Evolutionary conservation across 2,888 invertebrate genomes (phyloP).

Genomic region (Myopa tessellatipennis): DNA sequence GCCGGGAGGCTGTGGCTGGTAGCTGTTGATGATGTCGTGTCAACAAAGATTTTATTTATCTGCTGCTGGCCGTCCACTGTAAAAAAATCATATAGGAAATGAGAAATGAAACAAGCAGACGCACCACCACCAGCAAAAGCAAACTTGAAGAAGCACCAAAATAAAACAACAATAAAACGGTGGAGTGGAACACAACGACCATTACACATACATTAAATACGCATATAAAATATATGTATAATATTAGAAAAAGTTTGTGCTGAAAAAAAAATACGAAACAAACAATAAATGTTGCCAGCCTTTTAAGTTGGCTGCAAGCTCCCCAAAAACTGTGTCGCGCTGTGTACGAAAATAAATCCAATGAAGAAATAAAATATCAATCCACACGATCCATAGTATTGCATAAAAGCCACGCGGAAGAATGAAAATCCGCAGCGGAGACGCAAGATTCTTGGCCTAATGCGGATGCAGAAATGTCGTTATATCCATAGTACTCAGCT

Average conservation of each 20-base stretch:
- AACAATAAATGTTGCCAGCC: conserved; percentile 10
- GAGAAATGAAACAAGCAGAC: conserved; percentile 13
- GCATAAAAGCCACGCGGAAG: conserved; percentile 10
- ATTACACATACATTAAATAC: conserved; percentile 8
- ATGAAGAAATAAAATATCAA: neutral
- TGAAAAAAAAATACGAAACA: conserved; percentile 8
- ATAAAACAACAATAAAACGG: conserved; percentile 20
- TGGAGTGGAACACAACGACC: neutral
- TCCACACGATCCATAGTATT: neutral
- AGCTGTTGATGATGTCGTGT: conserved; percentile 25
- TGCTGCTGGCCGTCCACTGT: conserved; percentile 30
- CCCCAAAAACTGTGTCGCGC: conserved; percentile 6
- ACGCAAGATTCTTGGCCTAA: conserved; percentile 1
- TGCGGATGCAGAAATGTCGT: conserved; percentile 23
- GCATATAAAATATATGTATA: conserved; percentile 18
- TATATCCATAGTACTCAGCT: conserved; percentile 16
- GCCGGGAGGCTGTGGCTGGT: conserved; percentile 2
- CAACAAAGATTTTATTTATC: conserved; percentile 37
- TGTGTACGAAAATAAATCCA: conserved; percentile 1
- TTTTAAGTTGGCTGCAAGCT: neutral
- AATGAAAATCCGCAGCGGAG: neutral
- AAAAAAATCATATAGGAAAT: conserved; percentile 31
- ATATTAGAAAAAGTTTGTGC: conserved; percentile 7
- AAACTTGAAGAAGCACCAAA: neutral
- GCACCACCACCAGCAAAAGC: neutral